phyloP scores from a whole-genome alignment of 1,140 invertebrate genomes.

The Leptinotarsa lineolata region DNA sequence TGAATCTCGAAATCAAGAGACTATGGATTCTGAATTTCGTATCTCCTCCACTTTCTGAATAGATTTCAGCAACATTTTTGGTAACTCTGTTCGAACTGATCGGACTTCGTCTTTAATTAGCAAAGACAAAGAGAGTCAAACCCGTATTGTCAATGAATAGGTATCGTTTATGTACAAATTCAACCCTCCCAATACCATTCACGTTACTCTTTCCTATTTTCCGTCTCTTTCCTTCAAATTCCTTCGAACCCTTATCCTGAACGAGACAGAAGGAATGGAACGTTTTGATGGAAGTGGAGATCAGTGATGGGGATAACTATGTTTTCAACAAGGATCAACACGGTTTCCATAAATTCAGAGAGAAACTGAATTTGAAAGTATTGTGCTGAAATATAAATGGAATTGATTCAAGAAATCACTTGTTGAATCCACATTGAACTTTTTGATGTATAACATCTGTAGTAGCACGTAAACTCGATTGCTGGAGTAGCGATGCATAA shows the following conservation, averaged over 20 bases:
- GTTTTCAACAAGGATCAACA: too few species aligned
- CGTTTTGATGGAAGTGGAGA: neutral
- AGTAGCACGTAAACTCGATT: too few species aligned
- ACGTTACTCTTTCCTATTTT: neutral
- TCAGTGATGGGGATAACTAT: neutral
- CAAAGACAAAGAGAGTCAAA: constrained; percentile 46
- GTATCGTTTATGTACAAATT: constrained; percentile 48
- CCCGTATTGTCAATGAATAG: constrained; percentile 49
- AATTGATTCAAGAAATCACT: too few species aligned
- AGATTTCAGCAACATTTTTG: constrained; percentile 4
- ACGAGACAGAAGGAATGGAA: neutral
- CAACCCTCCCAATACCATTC: constrained; percentile 16
- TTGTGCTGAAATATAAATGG: too few species aligned
- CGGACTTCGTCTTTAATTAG: constrained; percentile 46
- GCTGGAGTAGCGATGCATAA: too few species aligned
- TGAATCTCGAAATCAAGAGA: too few species aligned
- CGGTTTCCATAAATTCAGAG: too few species aligned
- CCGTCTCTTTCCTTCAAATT: neutral
- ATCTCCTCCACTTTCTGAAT: too few species aligned
- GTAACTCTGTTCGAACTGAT: constrained; percentile 28
- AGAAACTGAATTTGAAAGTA: too few species aligned
- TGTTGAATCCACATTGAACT: too few species aligned
- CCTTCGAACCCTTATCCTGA: neutral
- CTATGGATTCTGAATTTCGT: too few species aligned
- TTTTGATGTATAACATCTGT: too few species aligned